phyloP scores from a whole-genome alignment of 2,797 vertebrate genomes.

The Orestias chungarensis region DNA sequence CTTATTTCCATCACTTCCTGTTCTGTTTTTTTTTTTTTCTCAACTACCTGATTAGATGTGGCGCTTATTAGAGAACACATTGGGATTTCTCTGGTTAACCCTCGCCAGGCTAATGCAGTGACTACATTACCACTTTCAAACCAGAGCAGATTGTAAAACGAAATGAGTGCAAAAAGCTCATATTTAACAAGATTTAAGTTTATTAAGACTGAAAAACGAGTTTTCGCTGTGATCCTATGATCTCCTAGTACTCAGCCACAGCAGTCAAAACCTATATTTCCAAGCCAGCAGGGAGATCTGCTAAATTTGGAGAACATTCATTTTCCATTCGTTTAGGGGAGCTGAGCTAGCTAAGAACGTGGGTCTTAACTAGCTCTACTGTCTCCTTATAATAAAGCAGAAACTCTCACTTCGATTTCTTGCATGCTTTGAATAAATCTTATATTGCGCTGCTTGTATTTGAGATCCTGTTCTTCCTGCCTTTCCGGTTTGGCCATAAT shows the following conservation, averaged over 20 bases:
- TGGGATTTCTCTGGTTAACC: neutral
- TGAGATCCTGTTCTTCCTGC: slow-evolving; percentile 5
- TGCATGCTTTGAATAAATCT: neutral
- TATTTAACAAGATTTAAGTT: neutral
- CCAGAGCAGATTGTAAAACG: neutral
- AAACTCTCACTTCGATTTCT: neutral
- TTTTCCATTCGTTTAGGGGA: neutral
- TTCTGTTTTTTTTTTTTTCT: slow-evolving; percentile 41
- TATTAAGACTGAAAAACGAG: neutral
- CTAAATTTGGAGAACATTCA: neutral
- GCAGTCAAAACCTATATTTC: no score
- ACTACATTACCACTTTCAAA: neutral
- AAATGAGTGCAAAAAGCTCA: neutral
- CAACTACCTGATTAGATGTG: slow-evolving; percentile 8
- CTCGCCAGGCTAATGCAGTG: no score
- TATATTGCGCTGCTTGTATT: neutral
- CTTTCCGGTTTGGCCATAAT: neutral
- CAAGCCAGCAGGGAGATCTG: neutral
- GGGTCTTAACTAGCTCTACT: neutral
- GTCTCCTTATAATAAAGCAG: neutral
- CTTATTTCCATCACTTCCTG: slow-evolving; percentile 23
- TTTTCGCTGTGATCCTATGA: neutral
- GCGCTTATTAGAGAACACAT: neutral
- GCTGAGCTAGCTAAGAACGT: neutral
- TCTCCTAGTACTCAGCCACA: no score